Base-by-base conservation (phyloP, 2,113 vertebrate species). In the Gymnarchus niloticus region DNA sequence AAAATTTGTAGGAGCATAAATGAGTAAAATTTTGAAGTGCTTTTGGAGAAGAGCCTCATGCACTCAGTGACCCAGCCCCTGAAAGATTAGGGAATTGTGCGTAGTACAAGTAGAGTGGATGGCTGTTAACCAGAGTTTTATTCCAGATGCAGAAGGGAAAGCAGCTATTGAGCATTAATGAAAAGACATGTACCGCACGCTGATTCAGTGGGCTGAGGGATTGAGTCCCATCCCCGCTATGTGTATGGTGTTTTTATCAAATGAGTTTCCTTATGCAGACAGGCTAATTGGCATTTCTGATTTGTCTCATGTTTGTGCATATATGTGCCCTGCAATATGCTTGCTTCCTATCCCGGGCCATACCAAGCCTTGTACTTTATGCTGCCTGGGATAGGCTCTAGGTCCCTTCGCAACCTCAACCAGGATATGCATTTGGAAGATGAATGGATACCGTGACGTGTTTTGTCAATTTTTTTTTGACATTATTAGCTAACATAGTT, bases 31-130 rank as follows among this genome's bases (percentile, higher is more conserved):
- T 57, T 17, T 81, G 77, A 48, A 48, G 41, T 51, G 48, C n/a
- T 14, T 81, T 49, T 81, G 77, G 25, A 51, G 48, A 28, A 51
- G 41, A 49, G 77, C 77, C 44, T 81, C n/a, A 81, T 48, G 25
- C 25, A 3, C 44, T 25, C 77, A 48, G 77, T 48, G 77, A 25
- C 48, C n/a, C 46, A 51, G 10, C n/a, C 77, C 25, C 77, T 49
- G 5, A 81, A 28, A 51, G 8, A 81, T 51, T 46, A 48, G 6
- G 77, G 77, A 23, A 81, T 81, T 81, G 49, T 81, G 41, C 41
- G 65, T 73, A 25, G 49, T 81, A 51, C 48, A 81, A 81, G 48
- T 81, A 81, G 77, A 46, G 10, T 81, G 77, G 77, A 49, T 46
- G 21, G 25, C 77, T 49, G 77, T 49, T 81, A n/a, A 81, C 7